A percentile compares a stretch with the other conserved stretches of the same genome.
Evolutionary conservation across 2,113 vertebrate species (phyloP).

Genomic region (Hylia prasina): DNA sequence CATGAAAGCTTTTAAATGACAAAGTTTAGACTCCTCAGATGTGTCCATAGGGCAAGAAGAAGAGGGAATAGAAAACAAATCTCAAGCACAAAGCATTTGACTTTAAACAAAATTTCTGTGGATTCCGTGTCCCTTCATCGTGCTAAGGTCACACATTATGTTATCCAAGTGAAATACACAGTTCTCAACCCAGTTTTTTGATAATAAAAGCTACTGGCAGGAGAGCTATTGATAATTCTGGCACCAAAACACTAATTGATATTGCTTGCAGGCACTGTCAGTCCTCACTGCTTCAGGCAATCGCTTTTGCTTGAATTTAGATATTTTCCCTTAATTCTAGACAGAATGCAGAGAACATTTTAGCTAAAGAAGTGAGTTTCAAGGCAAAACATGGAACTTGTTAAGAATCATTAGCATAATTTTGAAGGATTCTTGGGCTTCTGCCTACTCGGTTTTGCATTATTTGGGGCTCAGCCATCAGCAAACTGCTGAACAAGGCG

Average conservation of each 20-base stretch:
- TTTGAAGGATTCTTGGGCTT: slow-evolving; percentile 35
- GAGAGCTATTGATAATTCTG: background rate
- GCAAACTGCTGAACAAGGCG: background rate
- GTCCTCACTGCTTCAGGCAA: background rate
- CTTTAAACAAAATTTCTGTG: background rate
- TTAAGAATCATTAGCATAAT: background rate
- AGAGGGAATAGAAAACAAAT: background rate
- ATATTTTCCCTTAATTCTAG: background rate
- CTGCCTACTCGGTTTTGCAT: background rate
- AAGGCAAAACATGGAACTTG: slow-evolving; percentile 5
- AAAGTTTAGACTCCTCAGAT: background rate
- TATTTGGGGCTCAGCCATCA: background rate
- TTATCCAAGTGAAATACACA: background rate
- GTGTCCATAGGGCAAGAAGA: background rate
- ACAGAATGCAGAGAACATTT: background rate
- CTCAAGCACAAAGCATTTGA: background rate
- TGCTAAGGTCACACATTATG: background rate
- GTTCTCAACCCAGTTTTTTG: background rate
- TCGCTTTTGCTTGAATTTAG: background rate
- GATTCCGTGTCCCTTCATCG: fast-evolving
- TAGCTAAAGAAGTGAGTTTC: background rate
- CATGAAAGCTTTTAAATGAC: background rate
- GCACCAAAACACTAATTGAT: background rate
- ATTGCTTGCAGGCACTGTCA: background rate
- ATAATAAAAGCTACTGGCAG: background rate